Evolutionary conservation across 1,140 invertebrate genomes (phyloP).

Genomic region (Calliphora vicina): DNA sequence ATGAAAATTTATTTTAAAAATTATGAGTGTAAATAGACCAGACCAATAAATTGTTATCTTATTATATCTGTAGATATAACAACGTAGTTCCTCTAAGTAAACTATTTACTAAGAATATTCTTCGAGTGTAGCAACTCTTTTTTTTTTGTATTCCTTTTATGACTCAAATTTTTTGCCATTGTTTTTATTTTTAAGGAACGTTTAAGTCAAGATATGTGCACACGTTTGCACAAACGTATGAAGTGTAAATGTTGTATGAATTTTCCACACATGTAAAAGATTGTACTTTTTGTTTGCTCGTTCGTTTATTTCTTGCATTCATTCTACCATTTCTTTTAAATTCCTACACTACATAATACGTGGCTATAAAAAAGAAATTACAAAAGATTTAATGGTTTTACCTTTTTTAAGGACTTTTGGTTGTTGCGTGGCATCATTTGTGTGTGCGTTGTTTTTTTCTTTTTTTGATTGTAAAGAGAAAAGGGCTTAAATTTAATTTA

Average conservation of each 20-base stretch:
- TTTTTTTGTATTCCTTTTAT: not conserved
- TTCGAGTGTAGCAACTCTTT: not conserved
- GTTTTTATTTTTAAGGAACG: constrained; percentile 4
- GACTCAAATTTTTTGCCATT: not conserved
- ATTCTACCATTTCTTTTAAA: not conserved
- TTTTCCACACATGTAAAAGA: not conserved
- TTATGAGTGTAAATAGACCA: too few relatives aligned
- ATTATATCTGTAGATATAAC: too few relatives aligned
- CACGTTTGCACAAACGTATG: not conserved
- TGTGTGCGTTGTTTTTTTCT: not conserved
- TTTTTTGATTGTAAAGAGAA: not conserved
- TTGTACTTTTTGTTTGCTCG: not conserved
- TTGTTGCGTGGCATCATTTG: constrained; percentile 1
- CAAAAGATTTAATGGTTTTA: constrained; percentile 8
- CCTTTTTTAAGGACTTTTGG: not conserved
- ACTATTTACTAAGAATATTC: not conserved
- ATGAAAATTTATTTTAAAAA: too few relatives aligned
- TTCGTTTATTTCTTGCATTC: not conserved
- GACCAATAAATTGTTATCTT: too few relatives aligned
- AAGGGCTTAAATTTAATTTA: constrained; percentile 3
- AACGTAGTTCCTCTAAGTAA: not conserved
- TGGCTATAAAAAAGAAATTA: constrained; percentile 16
- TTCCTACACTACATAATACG: not conserved
- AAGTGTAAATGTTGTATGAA: not conserved
- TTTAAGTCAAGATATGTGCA: not conserved